These are phyloP conservation scores for Rhingia rostrata DNA, from an alignment of 2,888 invertebrate species.

Conservation along the genomic window DNA sequence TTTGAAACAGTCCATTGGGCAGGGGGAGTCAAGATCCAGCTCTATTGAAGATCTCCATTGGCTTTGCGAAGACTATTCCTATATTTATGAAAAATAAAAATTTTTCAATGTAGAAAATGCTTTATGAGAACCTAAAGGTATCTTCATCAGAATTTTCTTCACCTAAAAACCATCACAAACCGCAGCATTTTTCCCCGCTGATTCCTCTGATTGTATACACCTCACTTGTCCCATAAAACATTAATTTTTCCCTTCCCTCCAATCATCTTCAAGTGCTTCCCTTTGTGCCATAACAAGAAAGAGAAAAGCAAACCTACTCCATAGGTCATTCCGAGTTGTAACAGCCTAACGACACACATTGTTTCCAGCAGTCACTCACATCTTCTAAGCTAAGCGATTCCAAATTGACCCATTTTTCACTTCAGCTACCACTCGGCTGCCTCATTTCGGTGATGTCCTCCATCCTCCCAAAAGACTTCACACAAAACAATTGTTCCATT, in stretches of 20 bases:
- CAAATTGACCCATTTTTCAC: constrained; percentile 68
- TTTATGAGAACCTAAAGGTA: too few species aligned
- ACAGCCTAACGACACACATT: constrained; percentile 54
- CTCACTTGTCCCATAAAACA: constrained; percentile 26
- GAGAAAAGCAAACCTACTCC: constrained; percentile 20
- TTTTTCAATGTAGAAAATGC: too few species aligned
- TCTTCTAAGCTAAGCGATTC: constrained; percentile 63
- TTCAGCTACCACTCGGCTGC: constrained; percentile 13
- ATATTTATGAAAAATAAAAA: too few species aligned
- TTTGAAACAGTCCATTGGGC: too few species aligned
- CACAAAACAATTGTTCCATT: constrained; percentile 58
- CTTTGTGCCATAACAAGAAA: background rate
- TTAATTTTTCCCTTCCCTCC: constrained; percentile 40
- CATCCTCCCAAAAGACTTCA: constrained; percentile 38
- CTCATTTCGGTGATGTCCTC: constrained; percentile 35
- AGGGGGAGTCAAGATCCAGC: too few species aligned
- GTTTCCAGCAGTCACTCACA: constrained; percentile 10
- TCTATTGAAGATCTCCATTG: too few species aligned
- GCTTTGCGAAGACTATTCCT: too few species aligned
- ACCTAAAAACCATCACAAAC: too few species aligned
- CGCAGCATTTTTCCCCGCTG: background rate
- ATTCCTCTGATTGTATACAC: constrained; percentile 17
- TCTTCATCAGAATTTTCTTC: too few species aligned
- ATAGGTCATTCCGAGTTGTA: constrained; percentile 56
- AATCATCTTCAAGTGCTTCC: constrained; percentile 53